A percentile compares a stretch with the other conserved stretches of the same genome.
Conservation (phyloP, 2,888 invertebrate genomes). For the Gibbula magus region DNA sequence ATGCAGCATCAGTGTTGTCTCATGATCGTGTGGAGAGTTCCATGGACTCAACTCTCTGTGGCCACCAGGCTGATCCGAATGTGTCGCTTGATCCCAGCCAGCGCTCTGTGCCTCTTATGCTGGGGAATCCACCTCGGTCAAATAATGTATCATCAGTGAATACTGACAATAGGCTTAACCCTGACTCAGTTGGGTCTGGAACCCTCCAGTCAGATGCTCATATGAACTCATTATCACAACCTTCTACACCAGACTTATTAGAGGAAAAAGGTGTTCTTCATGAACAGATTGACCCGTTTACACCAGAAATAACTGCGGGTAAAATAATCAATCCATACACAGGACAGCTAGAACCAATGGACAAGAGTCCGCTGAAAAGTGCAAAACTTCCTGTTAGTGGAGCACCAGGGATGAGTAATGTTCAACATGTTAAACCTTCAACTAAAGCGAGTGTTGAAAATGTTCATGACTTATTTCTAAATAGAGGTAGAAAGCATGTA, state of each 20-base stretch:
- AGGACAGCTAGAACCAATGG: constrained; percentile 67
- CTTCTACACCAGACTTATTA: constrained; percentile 3
- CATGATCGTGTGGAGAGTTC: constrained; percentile 15
- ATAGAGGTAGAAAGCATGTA: constrained; percentile 23
- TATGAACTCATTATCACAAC: neutral
- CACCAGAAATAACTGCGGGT: constrained; percentile 57
- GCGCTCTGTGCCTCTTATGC: neutral
- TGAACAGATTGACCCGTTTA: constrained; percentile 35
- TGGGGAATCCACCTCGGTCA: neutral
- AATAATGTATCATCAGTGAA: neutral
- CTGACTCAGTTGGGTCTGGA: neutral
- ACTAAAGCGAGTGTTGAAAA: neutral
- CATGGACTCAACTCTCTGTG: neutral
- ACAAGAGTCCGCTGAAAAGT: constrained; percentile 58
- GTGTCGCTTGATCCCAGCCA: constrained; percentile 17
- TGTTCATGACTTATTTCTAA: constrained; percentile 20
- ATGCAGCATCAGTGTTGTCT: constrained; percentile 31
- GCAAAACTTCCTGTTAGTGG: neutral
- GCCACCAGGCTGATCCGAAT: constrained; percentile 2
- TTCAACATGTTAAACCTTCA: constrained; percentile 12
- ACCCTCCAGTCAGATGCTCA: neutral
- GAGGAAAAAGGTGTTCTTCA: neutral
- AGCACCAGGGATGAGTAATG: neutral
- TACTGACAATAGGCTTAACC: neutral
- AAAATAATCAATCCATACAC: constrained; percentile 70